These are phyloP conservation scores for Drosophila lacteicornis DNA, from an alignment of 1,140 invertebrate genomes.

Conservation along the genomic window DNA sequence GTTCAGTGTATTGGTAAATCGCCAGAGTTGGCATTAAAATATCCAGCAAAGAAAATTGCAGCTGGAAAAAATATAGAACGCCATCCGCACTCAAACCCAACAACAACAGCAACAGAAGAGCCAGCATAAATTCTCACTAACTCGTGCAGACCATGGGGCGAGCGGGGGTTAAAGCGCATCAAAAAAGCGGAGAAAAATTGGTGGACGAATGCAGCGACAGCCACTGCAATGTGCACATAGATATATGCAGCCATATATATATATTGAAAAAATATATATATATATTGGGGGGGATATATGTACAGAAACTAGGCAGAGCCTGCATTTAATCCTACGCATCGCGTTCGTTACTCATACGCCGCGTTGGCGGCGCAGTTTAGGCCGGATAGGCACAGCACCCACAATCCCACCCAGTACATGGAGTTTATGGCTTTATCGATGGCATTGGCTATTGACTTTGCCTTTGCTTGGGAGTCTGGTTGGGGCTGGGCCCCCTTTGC, in stretches of 20 bases:
- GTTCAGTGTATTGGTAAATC: conserved; percentile 32
- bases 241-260: conserved; percentile 27
- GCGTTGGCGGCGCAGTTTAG: conserved; percentile 59
- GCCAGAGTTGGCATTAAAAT: conserved; percentile 40
- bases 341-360: conserved; percentile 71
- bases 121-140: conserved; percentile 60
- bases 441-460: conserved; percentile 83
- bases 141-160: conserved; percentile 21
- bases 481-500: conserved; percentile 32
- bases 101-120: conserved; percentile 30
- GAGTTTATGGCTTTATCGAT: conserved; percentile 74
- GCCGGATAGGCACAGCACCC: conserved; percentile 35
- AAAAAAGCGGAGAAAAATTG: conserved; percentile 70
- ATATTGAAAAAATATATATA: neutral
- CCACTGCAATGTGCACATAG: conserved; percentile 16
- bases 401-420: conserved; percentile 40
- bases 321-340: conserved; percentile 73
- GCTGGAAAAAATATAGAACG: conserved; percentile 54
- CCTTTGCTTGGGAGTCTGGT: conserved; percentile 43
- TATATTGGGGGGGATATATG: conserved; percentile 27
- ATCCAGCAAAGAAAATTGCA: conserved; percentile 43
- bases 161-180: conserved; percentile 53
- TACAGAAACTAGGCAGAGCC: conserved; percentile 57
- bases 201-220: conserved; percentile 41
- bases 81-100: conserved; percentile 24